phyloP scores from a whole-genome alignment of 2,113 vertebrate species.

The Bolborhynchus lineola region DNA sequence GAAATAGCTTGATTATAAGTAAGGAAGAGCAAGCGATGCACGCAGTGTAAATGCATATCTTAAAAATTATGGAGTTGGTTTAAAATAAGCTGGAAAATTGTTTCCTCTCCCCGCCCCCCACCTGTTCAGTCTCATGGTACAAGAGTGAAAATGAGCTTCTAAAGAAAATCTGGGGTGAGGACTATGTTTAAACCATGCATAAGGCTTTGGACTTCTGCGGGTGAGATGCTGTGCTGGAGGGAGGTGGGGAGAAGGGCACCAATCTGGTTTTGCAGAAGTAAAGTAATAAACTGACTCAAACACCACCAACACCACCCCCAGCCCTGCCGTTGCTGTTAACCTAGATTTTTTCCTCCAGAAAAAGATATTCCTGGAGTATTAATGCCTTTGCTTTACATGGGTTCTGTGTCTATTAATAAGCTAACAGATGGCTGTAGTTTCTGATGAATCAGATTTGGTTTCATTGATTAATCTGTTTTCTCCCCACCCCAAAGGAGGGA shows the following conservation, averaged over 20 bases:
- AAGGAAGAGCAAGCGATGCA: neutral
- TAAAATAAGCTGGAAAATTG: neutral
- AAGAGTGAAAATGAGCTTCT: neutral
- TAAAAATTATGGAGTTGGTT: neutral
- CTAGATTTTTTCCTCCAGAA: neutral
- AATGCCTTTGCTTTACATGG: neutral
- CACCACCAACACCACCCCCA: neutral
- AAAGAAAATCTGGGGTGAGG: neutral
- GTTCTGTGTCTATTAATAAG: constrained; percentile 33
- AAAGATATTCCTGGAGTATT: neutral
- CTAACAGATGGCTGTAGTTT: constrained; percentile 25
- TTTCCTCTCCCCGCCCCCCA: neutral
- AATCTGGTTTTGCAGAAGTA: neutral
- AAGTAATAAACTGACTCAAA: neutral
- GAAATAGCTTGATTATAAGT: neutral
- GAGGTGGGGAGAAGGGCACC: neutral
- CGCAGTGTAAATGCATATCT: neutral
- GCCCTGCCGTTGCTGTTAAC: neutral
- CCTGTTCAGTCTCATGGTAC: neutral
- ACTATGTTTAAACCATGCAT: neutral
- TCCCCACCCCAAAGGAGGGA: neutral
- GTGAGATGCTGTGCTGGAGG: neutral
- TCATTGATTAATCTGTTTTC: constrained; percentile 23
- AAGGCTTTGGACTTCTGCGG: neutral
- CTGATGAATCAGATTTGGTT: neutral